Conservation (phyloP, 2,797 vertebrate species). For the Hafferia zeledoni region DNA sequence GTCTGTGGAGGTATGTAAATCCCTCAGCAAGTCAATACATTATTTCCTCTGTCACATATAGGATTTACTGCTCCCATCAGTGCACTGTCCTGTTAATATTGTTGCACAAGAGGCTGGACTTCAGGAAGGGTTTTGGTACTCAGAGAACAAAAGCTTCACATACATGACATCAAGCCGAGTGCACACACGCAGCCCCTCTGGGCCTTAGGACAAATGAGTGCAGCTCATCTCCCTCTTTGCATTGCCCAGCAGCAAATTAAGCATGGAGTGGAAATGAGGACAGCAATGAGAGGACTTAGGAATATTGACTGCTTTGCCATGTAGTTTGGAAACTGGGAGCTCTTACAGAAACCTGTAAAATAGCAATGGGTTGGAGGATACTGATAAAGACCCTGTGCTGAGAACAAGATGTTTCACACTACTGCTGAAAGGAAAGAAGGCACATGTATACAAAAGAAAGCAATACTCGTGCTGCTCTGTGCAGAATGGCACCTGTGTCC, state of each 20-base stretch:
- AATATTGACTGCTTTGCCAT: not conserved
- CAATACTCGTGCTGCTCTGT: not conserved
- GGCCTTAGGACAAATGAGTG: not conserved
- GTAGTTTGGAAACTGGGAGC: not conserved
- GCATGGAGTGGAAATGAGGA: constrained; percentile 50
- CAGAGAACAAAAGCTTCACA: constrained; percentile 26
- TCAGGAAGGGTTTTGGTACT: not conserved
- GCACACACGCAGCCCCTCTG: not conserved
- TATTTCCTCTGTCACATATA: constrained; percentile 4
- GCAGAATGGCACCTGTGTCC: not conserved
- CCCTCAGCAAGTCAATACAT: not conserved
- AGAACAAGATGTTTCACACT: not conserved
- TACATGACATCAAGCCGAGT: not conserved
- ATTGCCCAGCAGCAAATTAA: constrained; percentile 10
- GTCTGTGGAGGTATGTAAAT: not conserved
- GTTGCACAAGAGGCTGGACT: not conserved
- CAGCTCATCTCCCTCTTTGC: not conserved
- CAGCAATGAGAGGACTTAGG: not conserved
- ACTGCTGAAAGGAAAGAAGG: not conserved
- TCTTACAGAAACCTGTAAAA: not conserved
- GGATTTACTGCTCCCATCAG: not conserved
- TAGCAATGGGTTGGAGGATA: not conserved
- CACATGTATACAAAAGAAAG: not conserved
- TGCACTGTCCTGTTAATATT: not conserved
- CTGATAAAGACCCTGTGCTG: not conserved